phyloP scores from a whole-genome alignment of 2,797 vertebrate species.

The Chrysocyon brachyurus region DNA sequence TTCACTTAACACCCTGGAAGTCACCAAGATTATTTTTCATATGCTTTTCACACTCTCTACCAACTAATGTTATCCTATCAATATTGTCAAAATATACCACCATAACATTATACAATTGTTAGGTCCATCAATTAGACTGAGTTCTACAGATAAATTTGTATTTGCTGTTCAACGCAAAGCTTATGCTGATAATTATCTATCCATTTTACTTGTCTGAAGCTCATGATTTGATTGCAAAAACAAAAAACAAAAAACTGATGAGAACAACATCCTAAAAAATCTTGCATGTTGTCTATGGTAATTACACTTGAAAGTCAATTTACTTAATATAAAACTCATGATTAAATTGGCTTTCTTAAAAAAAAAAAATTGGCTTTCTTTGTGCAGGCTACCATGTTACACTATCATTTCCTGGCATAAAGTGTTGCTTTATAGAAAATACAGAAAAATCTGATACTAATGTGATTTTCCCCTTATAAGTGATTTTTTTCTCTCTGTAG shows the following conservation, averaged over 20 bases:
- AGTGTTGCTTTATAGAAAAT: neutral
- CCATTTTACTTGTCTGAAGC: neutral
- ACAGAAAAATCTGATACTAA: neutral
- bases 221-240: neutral
- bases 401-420: neutral
- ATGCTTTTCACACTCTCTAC: neutral
- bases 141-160: neutral
- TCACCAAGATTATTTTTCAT: neutral
- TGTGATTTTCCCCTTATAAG: neutral
- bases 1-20: neutral
- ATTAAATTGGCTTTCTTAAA: neutral
- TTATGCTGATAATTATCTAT: neutral
- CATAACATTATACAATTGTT: neutral
- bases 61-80: neutral
- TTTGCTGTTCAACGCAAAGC: neutral
- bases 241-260: neutral
- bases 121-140: neutral
- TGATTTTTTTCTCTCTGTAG: neutral
- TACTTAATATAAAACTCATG: neutral
- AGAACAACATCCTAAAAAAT: neutral
- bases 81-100: neutral
- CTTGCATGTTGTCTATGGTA: neutral
- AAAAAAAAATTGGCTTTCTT: neutral
- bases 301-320: neutral
- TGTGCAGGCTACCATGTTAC: neutral